A percentile compares a stretch with the other conserved stretches of the same genome.
Evolutionary conservation across 2,888 invertebrate species (phyloP).

Genomic region (Chirona hameri): DNA sequence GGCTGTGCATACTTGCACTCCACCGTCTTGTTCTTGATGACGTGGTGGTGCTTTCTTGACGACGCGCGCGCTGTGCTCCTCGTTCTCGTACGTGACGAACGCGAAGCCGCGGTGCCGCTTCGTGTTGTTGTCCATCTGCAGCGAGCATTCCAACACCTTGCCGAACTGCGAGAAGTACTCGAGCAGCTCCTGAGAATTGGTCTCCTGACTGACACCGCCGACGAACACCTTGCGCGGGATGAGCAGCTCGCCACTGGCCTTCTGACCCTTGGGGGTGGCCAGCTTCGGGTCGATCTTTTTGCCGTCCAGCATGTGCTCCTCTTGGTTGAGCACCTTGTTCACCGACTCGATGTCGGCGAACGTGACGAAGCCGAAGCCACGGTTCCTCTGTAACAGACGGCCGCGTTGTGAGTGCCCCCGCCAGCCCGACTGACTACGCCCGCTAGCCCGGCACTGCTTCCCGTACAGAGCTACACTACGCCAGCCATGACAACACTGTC

Average conservation of each 20-base stretch:
- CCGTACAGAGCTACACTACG: not conserved
- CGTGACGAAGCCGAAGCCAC: constrained; percentile 91
- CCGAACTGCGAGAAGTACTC: constrained; percentile 87
- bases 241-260: constrained; percentile 56
- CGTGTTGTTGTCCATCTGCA: constrained; percentile 92
- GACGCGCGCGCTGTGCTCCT: constrained; percentile 86
- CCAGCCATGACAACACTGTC: not conserved
- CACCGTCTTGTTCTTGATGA: constrained; percentile 84
- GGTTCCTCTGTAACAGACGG: constrained; percentile 67
- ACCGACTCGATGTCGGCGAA: constrained; percentile 87
- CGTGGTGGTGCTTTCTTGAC: constrained; percentile 91
- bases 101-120: constrained; percentile 87
- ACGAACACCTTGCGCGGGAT: constrained; percentile 85
- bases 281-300: constrained; percentile 93
- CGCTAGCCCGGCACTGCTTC: not conserved
- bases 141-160: constrained; percentile 51
- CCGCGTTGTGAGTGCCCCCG: not conserved
- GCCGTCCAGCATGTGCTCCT: constrained; percentile 84
- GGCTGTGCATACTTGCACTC: constrained; percentile 91
- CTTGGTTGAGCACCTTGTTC: constrained; percentile 84
- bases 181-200: constrained; percentile 84
- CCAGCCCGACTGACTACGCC: too few relatives aligned
- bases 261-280: constrained; percentile 85
- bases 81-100: constrained; percentile 86
- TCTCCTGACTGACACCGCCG: constrained; percentile 87